phyloP scores from a whole-genome alignment of 2,797 vertebrate genomes.

The Echiichthys vipera region DNA sequence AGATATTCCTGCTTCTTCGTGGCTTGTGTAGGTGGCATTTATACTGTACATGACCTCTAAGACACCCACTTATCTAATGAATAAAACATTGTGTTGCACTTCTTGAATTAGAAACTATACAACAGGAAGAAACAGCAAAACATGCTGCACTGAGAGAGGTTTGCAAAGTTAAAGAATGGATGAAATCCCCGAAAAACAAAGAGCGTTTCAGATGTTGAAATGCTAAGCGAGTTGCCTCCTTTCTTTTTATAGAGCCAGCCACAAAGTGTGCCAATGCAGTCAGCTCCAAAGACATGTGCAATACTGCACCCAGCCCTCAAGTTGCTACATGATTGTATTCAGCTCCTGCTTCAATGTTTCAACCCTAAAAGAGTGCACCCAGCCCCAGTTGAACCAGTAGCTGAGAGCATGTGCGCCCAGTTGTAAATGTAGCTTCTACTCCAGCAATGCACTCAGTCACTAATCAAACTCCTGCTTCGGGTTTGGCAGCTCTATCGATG shows the following conservation, averaged over 20 bases:
- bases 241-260: constrained; percentile 6
- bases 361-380: constrained; percentile 1
- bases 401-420: constrained; percentile 1
- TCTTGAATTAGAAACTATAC: constrained; percentile 18
- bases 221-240: not conserved
- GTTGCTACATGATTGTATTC: constrained; percentile 10
- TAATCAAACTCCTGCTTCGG: constrained; percentile 1
- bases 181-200: not conserved
- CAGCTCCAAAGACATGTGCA: constrained; percentile 1
- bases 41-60: constrained; percentile 44
- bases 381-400: constrained; percentile 34
- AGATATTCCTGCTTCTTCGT: constrained; percentile 28
- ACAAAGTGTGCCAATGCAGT: constrained; percentile 10
- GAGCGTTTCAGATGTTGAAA: not conserved
- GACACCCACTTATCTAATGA: constrained; percentile 55
- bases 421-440: constrained; percentile 3
- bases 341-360: constrained; percentile 21
- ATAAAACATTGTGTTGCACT: constrained; percentile 43
- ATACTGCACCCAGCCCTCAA: constrained; percentile 11
- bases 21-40: constrained; percentile 46
- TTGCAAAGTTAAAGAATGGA: not conserved
- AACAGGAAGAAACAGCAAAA: not conserved
- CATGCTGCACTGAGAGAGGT: not conserved
- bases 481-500: not conserved
- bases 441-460: not conserved